Evolutionary conservation across 2,113 vertebrate species (phyloP).

Genomic region (Chlorodrepanis virens): DNA sequence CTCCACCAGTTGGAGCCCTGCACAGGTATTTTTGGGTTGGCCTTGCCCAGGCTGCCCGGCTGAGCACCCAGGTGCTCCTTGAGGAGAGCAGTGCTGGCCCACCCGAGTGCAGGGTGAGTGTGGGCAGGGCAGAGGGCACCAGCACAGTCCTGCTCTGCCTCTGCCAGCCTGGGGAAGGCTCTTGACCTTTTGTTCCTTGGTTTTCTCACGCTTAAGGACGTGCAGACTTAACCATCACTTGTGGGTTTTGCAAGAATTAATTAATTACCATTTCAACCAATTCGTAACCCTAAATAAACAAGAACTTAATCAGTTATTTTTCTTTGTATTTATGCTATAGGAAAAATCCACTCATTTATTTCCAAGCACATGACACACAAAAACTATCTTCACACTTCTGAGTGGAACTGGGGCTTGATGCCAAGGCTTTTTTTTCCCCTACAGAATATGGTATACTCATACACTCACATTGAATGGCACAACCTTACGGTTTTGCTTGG

Average conservation of each 20-base stretch:
- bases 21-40: rapidly evolving
- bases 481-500: not conserved
- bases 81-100: not conserved
- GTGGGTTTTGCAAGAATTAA: not conserved
- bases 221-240: not conserved
- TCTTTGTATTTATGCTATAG: not conserved
- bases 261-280: not conserved
- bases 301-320: slow-evolving; percentile 8
- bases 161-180: not conserved
- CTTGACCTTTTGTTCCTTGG: not conserved
- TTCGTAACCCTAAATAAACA: not conserved
- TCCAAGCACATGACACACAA: not conserved
- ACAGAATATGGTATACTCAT: slow-evolving; percentile 17
- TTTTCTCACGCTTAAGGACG: not conserved
- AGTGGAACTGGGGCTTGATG: slow-evolving; percentile 30
- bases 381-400: slow-evolving; percentile 55
- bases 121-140: not conserved
- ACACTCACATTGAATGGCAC: not conserved
- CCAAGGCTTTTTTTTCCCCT: slow-evolving; percentile 20
- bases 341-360: slow-evolving; percentile 41
- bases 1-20: not conserved
- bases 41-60: not conserved
- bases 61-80: not conserved
- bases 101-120: not conserved
- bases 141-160: rapidly evolving